These are phyloP conservation scores for Smutsia temminckii DNA, from an alignment of 2,797 vertebrate genomes.

Conservation along the genomic window DNA sequence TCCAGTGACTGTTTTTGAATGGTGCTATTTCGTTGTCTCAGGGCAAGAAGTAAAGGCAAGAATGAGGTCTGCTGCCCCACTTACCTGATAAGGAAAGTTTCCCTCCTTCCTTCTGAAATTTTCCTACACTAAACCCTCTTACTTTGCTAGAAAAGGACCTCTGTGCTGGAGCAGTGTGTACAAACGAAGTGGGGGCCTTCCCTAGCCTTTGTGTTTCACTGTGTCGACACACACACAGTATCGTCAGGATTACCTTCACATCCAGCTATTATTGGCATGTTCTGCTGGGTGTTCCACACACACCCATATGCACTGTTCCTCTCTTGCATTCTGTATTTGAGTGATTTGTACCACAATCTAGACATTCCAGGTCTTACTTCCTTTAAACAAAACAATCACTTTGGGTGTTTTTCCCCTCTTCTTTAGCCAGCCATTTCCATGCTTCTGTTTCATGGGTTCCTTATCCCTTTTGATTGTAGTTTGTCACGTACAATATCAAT, in stretches of 20 bases:
- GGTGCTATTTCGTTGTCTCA: background rate
- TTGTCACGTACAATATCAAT: background rate
- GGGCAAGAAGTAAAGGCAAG: background rate
- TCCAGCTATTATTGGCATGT: background rate
- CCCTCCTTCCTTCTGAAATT: background rate
- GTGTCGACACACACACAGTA: fast-evolving
- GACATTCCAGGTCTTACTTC: background rate
- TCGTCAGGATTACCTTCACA: background rate
- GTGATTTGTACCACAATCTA: background rate
- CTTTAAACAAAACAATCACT: background rate
- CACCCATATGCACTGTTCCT: background rate
- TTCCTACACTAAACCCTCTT: background rate
- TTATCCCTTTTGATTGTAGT: background rate
- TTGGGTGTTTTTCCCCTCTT: background rate
- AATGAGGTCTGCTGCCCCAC: background rate
- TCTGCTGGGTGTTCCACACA: background rate
- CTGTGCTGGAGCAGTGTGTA: background rate
- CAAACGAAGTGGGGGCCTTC: background rate
- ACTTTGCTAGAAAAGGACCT: background rate
- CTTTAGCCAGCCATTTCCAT: background rate
- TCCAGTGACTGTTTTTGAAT: background rate
- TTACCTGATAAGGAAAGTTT: background rate
- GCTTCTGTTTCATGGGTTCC: background rate
- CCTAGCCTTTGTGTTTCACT: background rate
- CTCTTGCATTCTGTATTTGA: background rate